These are phyloP conservation scores for Tetranychus piercei DNA, from an alignment of 2,888 invertebrate species.

Conservation along the genomic window DNA sequence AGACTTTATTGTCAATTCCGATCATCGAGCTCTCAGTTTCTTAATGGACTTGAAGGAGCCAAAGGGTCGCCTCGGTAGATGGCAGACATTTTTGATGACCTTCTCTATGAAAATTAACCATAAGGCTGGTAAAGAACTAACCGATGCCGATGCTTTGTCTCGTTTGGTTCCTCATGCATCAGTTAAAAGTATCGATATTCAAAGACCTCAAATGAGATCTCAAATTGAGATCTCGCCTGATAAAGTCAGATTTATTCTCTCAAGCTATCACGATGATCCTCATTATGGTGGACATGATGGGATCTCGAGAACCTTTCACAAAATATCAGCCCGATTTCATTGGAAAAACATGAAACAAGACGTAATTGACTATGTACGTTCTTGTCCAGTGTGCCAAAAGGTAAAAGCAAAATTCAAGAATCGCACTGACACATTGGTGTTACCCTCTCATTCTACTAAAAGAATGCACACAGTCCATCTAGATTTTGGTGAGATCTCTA, in stretches of 20 bases:
- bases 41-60: neutral
- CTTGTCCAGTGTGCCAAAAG: neutral
- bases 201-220: no score
- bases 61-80: neutral
- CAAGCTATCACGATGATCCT: neutral
- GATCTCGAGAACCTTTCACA: neutral
- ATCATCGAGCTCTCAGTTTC: constrained; percentile 1
- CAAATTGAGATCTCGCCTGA: no score
- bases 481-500: neutral
- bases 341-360: neutral
- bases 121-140: neutral
- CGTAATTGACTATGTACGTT: no score
- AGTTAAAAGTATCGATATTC: neutral
- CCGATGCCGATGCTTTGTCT: constrained; percentile 3
- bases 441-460: neutral
- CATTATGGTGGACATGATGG: neutral
- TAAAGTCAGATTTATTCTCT: neutral
- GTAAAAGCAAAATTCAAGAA: neutral
- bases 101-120: neutral
- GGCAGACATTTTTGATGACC: neutral
- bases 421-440: neutral
- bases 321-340: neutral
- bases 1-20: neutral
- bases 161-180: neutral
- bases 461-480: neutral